Base-by-base conservation (phyloP, 2,888 invertebrate genomes). In the Oligia fasciuncula region DNA sequence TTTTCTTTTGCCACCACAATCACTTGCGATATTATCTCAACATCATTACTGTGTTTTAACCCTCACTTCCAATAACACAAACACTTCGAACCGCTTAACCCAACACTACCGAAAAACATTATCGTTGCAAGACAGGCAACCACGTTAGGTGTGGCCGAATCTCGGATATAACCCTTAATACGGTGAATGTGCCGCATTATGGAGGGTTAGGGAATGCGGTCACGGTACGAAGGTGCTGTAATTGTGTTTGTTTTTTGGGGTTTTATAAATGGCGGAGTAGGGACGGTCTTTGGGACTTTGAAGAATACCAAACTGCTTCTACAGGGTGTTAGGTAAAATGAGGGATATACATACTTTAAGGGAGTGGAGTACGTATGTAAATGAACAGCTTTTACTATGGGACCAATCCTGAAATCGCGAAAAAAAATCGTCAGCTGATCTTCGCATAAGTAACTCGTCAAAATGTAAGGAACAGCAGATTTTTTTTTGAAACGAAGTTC, bases 111-210 rank as follows among this genome's bases (percentile, higher is more conserved):
- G 75, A 76, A 81, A 83, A 68, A 77, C 77, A 83, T 86, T 84
- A 87, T 79, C 80, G 66, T 80, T 79, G 84, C 83, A 85, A 85
- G 86, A 80, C 82, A 66, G 68, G 80, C 81, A 71, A 85, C 85
- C 91, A 89, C 89, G 76, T 73, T 81, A 88, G 89, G 89, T 91
- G 93, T 88, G 93, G 76, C 87, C 85, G 88, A 94, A 93, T 93
- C 93, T 90, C 87, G 83, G 92, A 91, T 91, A 93, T 94, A 94
- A 92, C 93, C 91, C 92, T 92, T 94, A 94, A 94, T 94, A 91
- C 90, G 87, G 92, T 87, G 91, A 93, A 91, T 91, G 93, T 92
- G 92, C 91, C 92, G 91, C 92, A 93, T 92, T 91, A 91, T 83
- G 79, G 76, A 80, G 82, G 73, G 65, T 69, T 49, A 71, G 19